Evolutionary conservation across 2,113 vertebrate genomes (phyloP).

Genomic region (Tor tambroides): DNA sequence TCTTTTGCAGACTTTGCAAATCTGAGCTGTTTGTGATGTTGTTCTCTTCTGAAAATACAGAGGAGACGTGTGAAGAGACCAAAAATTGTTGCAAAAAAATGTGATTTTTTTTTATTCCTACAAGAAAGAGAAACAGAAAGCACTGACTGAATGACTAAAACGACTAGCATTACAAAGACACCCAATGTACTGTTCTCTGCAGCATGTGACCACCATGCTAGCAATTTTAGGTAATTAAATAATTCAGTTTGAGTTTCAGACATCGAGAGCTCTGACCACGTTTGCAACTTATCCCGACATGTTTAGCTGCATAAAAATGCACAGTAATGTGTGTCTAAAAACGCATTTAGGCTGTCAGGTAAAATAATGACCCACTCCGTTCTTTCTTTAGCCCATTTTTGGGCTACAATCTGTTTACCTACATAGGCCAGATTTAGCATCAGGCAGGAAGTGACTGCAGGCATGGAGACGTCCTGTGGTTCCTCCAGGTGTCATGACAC

Average conservation of each 20-base stretch:
- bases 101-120: not conserved
- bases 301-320: constrained; percentile 7
- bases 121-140: not conserved
- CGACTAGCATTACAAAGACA: not conserved
- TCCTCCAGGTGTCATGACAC: constrained; percentile 57
- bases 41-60: not conserved
- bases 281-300: constrained; percentile 1
- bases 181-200: not conserved
- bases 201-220: constrained; percentile 9
- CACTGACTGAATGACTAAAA: not conserved
- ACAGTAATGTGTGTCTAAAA: not conserved
- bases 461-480: constrained; percentile 39
- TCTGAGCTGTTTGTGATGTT: not conserved
- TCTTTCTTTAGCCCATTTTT: constrained; percentile 19
- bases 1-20: not conserved
- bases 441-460: constrained; percentile 48
- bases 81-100: not conserved
- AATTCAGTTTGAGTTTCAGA: constrained; percentile 25
- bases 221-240: constrained; percentile 36
- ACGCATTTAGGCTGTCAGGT: not conserved
- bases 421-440: constrained; percentile 49
- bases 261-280: not conserved
- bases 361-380: not conserved
- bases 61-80: not conserved
- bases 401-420: constrained; percentile 50